These are phyloP conservation scores for Okamejei kenojei DNA, from an alignment of 2,797 vertebrate species.

Conservation along the genomic window DNA sequence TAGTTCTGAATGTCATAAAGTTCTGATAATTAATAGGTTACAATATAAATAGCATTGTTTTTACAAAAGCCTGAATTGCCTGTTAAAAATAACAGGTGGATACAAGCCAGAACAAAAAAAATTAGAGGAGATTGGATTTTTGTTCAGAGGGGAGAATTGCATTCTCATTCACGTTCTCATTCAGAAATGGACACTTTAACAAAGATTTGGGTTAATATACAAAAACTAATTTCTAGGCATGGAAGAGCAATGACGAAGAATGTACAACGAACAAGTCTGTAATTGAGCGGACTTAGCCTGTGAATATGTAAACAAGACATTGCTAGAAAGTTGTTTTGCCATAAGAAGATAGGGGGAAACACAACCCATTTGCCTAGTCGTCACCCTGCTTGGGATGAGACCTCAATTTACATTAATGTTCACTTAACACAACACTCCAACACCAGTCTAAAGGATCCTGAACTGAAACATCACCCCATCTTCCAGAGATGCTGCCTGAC, in stretches of 20 bases:
- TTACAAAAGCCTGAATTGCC: not conserved
- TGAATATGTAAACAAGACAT: not conserved
- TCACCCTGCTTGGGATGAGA: not conserved
- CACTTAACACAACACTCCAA: too few species aligned
- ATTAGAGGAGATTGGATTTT: not conserved
- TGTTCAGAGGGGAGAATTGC: not conserved
- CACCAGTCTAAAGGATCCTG: too few species aligned
- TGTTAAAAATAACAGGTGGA: not conserved
- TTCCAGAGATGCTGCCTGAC: too few species aligned
- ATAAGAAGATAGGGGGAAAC: not conserved
- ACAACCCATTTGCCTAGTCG: not conserved
- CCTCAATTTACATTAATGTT: too few species aligned
- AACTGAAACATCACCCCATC: too few species aligned
- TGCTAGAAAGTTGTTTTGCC: not conserved
- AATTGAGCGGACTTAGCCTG: not conserved
- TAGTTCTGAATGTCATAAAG: not conserved
- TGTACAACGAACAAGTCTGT: not conserved
- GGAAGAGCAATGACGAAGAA: not conserved
- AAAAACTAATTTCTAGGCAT: not conserved
- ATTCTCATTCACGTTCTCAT: too few species aligned
- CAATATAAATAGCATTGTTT: not conserved
- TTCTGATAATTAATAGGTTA: not conserved
- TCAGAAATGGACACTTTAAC: not conserved
- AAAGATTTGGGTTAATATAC: not conserved
- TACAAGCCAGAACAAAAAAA: not conserved